A percentile compares a stretch with the other conserved stretches of the same genome.
phyloP scores from a whole-genome alignment of 64 coral and sea anemone genomes.

The Porites australiensis region DNA sequence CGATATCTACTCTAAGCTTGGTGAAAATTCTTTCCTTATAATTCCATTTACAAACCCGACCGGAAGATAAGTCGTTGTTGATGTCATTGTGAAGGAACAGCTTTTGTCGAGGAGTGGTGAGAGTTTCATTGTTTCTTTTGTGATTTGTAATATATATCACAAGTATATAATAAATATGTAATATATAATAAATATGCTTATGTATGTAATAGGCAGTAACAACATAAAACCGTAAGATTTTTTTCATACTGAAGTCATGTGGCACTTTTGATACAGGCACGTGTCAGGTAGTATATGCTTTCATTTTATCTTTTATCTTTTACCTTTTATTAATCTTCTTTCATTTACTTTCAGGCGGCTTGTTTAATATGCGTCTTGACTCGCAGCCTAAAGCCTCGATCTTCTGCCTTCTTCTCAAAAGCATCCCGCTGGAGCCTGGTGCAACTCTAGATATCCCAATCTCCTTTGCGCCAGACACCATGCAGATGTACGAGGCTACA shows the following conservation, averaged over 20 bases:
- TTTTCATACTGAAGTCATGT: too few relatives aligned
- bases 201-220: too few relatives aligned
- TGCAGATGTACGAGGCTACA: slow-evolving; percentile 94
- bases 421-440: slow-evolving; percentile 73
- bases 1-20: slow-evolving; percentile 84
- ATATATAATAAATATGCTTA: background rate
- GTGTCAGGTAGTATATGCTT: too few relatives aligned
- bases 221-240: too few relatives aligned
- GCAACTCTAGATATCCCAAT: slow-evolving; percentile 91
- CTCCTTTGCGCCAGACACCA: slow-evolving; percentile 96
- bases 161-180: too few relatives aligned
- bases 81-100: slow-evolving; percentile 89
- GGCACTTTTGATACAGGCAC: too few relatives aligned
- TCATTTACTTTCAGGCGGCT: slow-evolving; percentile 71
- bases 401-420: slow-evolving; percentile 93
- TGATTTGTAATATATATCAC: too few relatives aligned
- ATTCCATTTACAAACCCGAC: slow-evolving; percentile 97
- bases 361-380: slow-evolving; percentile 63
- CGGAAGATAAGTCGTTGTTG: slow-evolving; percentile 84
- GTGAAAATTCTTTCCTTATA: slow-evolving; percentile 88
- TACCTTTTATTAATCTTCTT: too few relatives aligned
- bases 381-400: slow-evolving; percentile 76
- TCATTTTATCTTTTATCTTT: too few relatives aligned
- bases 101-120: slow-evolving; percentile 72
- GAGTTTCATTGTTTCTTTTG: background rate